Evolutionary conservation across 35 echinoderm and acorn worm species (phyloP).

Genomic region (Stichopus chloronotus): DNA sequence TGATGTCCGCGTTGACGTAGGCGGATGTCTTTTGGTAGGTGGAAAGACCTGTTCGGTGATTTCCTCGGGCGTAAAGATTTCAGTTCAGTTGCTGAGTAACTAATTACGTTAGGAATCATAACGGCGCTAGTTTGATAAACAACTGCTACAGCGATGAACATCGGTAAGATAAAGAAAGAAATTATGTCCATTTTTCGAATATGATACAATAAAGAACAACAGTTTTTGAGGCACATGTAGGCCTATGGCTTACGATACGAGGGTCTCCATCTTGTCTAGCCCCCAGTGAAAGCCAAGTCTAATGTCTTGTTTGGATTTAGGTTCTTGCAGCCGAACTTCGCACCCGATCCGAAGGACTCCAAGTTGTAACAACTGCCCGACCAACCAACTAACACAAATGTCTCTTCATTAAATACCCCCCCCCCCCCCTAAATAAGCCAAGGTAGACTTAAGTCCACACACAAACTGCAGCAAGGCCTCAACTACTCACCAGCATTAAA

Average conservation of each 20-base stretch:
- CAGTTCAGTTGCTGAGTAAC: not conserved
- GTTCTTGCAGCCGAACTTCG: too few species aligned
- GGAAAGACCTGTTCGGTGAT: not conserved
- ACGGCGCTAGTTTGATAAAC: not conserved
- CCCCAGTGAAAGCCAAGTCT: not conserved
- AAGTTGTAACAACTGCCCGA: too few species aligned
- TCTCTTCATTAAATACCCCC: too few species aligned
- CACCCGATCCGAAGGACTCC: too few species aligned
- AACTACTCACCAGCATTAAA: too few species aligned
- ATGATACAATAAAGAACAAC: not conserved
- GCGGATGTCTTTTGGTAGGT: conserved; percentile 6
- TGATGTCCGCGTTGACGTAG: conserved; percentile 17
- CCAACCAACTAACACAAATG: too few species aligned
- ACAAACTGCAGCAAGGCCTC: too few species aligned
- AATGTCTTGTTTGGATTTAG: not conserved
- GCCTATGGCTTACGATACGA: not conserved
- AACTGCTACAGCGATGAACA: not conserved
- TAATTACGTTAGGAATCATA: conserved; percentile 5
- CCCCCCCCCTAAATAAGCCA: too few species aligned
- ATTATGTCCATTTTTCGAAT: not conserved
- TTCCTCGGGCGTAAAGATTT: not conserved
- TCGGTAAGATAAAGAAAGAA: not conserved
- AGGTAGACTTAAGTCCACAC: too few species aligned
- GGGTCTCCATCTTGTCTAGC: not conserved
- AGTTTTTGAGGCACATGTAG: not conserved